A percentile compares a stretch with the other conserved stretches of the same genome.
Conservation (phyloP, 2,797 vertebrate genomes). For the Smutsia temminckii region DNA sequence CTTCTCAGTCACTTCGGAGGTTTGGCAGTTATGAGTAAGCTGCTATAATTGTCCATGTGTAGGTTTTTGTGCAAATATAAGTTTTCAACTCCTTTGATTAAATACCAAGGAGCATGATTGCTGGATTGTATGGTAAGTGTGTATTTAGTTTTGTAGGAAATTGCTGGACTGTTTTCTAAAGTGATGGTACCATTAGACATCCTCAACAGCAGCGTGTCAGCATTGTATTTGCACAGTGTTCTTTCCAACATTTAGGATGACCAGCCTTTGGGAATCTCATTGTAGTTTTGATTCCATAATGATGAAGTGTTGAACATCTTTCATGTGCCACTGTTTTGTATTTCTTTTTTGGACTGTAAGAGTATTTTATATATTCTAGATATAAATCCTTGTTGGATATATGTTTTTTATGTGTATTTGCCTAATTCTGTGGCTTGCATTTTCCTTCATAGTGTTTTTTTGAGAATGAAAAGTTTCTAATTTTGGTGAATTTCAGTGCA, state of each 20-base stretch:
- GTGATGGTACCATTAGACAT: too few relatives aligned
- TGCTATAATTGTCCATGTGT: neutral
- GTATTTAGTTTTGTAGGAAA: neutral
- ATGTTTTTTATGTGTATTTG: neutral
- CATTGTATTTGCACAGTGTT: neutral
- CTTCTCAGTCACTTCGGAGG: neutral
- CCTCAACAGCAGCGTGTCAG: neutral
- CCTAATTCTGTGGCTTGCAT: neutral
- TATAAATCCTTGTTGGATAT: neutral
- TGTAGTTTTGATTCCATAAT: neutral
- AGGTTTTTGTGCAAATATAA: neutral
- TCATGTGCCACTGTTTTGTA: neutral
- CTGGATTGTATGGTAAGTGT: neutral
- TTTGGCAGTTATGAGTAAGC: neutral
- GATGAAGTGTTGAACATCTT: neutral
- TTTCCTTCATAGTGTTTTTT: neutral
- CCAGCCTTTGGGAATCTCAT: neutral
- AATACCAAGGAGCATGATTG: neutral
- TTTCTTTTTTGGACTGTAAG: neutral
- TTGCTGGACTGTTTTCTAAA: neutral
- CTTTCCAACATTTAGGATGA: neutral
- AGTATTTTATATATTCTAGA: neutral
- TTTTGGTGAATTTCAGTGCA: neutral
- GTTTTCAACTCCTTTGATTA: neutral
- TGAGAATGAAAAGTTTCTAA: neutral